Base-by-base conservation (phyloP, 1,140 invertebrate genomes). In the Protaetia brevitarsis region DNA sequence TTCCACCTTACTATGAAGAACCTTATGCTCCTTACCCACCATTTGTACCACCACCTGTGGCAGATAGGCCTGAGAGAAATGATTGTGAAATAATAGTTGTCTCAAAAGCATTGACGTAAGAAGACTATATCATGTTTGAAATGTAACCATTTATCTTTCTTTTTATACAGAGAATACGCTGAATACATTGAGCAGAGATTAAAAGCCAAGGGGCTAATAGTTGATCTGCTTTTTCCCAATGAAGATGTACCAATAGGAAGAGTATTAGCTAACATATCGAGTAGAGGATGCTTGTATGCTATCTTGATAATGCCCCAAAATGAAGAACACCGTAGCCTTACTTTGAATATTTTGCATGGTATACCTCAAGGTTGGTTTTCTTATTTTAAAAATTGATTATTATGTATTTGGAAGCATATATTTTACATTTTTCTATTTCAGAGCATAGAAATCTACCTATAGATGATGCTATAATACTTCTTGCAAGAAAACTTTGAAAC, bases 361-460 rank as follows among this genome's bases (percentile, higher is more conserved):
- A 82, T 90, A 72, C 92, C 93, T 10, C 92, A 96, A 88, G 92
- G 93, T 93, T 83, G 75, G 65, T 63, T 59, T 37, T 66, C 62
- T 41, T 58, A 60, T 65, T 23, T 23, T 19, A 51, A n/a, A n/a
- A n/a, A n/a, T n/a, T 21, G 59, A 65, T 45, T 13, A 8, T 19
- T 56, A 3, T 19, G 51, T 56, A 13, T 16, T 19, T 19, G 3
- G 11, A 56, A 13, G 23, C 16, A 56, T n/a, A 34, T 34, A 7
- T 7, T 34, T 34, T 34, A 7, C n/a, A 7, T 34, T 34, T 7
- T 34, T 34, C 51, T 31, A 64, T 8, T 68, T 69, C 80, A 90
- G 95, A 96, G 77, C 94, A 97, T 76, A 86, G 94, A 68, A 96
- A 97, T 79, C 96, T 97, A 92, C 94, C 93, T 0, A 73, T 95